Base-by-base conservation (phyloP, 2,113 vertebrate genomes). In the Chauna torquata region DNA sequence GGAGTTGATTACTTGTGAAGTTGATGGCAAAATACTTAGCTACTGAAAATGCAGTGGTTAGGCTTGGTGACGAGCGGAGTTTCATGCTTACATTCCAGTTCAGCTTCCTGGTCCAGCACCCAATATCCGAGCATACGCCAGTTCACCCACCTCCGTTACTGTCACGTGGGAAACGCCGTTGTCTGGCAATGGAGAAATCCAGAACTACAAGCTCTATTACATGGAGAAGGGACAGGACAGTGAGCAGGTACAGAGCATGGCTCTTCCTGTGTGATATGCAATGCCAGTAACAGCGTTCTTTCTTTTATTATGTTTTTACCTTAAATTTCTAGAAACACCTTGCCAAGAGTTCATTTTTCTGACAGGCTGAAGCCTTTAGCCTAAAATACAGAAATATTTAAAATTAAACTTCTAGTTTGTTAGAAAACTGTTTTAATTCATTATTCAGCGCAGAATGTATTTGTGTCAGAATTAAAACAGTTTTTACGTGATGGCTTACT, bases 51-150 rank as follows among this genome's bases (percentile, higher is more conserved):
- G 16, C 36, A 42, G 7, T 40, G 69, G 40, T 66, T 28, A 12
- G 58, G 12, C 47, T 16, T 32, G 58, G 22, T 70, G 65, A 59
- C 34, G 55, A 12, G 42, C 40, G 12, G 38, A 8, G 49, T 13
- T 82, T 23, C 13, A 23, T 79, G 32, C 68, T 92, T 87, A 25
- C 45, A 5, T 97, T 98, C 27, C 88, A 99, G 99, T 99, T 91
- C 99, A 99, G 97, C 99, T 99, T 10, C 99, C 99, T 9, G 99
- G 99, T 19, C 99, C 99, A 2, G 99, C 99, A 77, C 99, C 99
- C 16, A 99, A 99, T 93, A 98, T 99, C 85, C 98, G 98, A 54
- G 99, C 98, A 0, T 96, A 97, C 13, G 98, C 99, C 12, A 91
- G 81, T 30, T 98, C 98, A 0, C 99, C 99, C 8, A 98, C 98